Evolutionary conservation across 2,113 vertebrate genomes (phyloP).

Genomic region (Progne subis): DNA sequence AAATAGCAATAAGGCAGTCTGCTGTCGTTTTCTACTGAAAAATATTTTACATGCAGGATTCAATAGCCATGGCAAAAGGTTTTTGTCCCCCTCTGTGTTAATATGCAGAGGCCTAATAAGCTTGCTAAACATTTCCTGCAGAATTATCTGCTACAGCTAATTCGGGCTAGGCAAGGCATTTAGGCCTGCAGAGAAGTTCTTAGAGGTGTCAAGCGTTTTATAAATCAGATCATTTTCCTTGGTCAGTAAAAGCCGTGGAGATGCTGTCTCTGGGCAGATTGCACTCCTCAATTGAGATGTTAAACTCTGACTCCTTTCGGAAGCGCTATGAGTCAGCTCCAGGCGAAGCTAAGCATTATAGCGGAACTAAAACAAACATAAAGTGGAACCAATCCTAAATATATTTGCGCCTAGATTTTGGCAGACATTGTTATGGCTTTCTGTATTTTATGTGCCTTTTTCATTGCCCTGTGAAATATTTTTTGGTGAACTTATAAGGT

Average conservation of each 20-base stretch:
- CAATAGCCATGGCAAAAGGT: neutral
- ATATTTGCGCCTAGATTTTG: conserved; percentile 53
- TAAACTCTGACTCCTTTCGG: conserved; percentile 36
- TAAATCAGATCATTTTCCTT: conserved; percentile 37
- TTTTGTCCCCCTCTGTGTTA: neutral
- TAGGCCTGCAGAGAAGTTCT: conserved; percentile 3
- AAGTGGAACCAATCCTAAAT: conserved; percentile 60
- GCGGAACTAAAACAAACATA: conserved; percentile 57
- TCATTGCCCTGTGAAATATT: conserved; percentile 25
- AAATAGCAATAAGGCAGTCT: neutral
- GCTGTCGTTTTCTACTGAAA: neutral
- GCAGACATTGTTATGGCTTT: conserved; percentile 48
- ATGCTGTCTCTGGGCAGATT: conserved; percentile 26
- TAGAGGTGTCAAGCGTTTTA: conserved; percentile 36
- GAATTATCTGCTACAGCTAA: neutral
- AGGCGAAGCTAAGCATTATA: neutral
- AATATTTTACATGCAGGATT: neutral
- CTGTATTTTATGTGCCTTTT: conserved; percentile 43
- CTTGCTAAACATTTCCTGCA: conserved; percentile 24
- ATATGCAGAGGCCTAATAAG: neutral
- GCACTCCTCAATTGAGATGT: conserved; percentile 6
- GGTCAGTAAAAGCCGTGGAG: conserved; percentile 29
- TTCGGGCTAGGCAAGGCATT: neutral
- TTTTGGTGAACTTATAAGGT: conserved; percentile 3
- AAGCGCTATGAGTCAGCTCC: conserved; percentile 42